Evolutionary conservation across 2,113 vertebrate species (phyloP).

Genomic region (rabbit (Oryctolagus cuniculus)): mOryCun1.1 NC_091439.1:51040001-51040500

Average conservation of each 20-base stretch:
- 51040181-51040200: slow-evolving; percentile 62
- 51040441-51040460: background rate
- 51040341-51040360: slow-evolving; percentile 30
- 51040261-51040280: slow-evolving; percentile 50
- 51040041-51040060: slow-evolving; percentile 1
- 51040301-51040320: slow-evolving; percentile 37
- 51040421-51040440: background rate
- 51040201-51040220: slow-evolving; percentile 55
- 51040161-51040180: slow-evolving; percentile 57
- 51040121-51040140: background rate
- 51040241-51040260: slow-evolving; percentile 72
- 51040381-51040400: background rate
- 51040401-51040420: background rate
- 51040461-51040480: slow-evolving; percentile 10
- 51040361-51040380: slow-evolving; percentile 37
- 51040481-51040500: background rate
- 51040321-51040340: slow-evolving; percentile 62
- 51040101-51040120: slow-evolving; percentile 27
- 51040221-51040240: slow-evolving; percentile 73
- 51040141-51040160: slow-evolving; percentile 60
- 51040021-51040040: slow-evolving; percentile 18
- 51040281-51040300: slow-evolving; percentile 44
- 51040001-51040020: slow-evolving; percentile 39
- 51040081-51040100: background rate
- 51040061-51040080: slow-evolving; percentile 37